Base-by-base conservation (phyloP, 2,797 vertebrate species). In the Buphagus erythrorhynchus region DNA sequence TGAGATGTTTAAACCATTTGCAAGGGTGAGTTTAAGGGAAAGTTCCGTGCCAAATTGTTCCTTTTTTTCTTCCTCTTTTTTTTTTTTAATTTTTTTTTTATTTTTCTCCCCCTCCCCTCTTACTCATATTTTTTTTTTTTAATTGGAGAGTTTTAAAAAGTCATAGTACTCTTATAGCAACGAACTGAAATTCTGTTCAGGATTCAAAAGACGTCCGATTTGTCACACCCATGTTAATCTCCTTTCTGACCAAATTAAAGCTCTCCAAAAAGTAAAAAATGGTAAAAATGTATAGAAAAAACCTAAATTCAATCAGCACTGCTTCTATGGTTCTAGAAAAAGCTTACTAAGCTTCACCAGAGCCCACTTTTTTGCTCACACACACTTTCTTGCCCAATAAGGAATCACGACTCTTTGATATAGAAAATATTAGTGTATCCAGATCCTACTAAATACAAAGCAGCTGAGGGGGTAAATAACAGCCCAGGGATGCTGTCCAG, bases 51-150 rank as follows among this genome's bases (percentile, higher is more conserved):
- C 88, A 93, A 58, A 11, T 46, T 55, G 16, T 42, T 63, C 6
- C 9, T 6, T 61, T 62, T 13, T 22, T 42, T 6, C 26, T 24
- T 38, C 7, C 18, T 51, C 6, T 14, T 17, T 35, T 36, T 36
- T 9, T 29, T 40, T 40, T 36, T 36, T 11, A 36, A 36, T 36
- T 40, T 40, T 42, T 29, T 29, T 29, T 51, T 29, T 17, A 12
- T 16, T 21, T 21, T 21, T 6, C 0, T 0, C 8, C 5, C 7
- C 7, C 3, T 9, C 11, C 2, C 2, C 2, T 1, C 1, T 5
- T 18, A 5, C 10, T 13, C 8, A 12, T 51, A 5, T 2, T 35
- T 36, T 29, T 59, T 16, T 19, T 18, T 7, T 25, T 51, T 17
- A 49, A 8, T 31, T 59, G 7, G 24, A 9, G 10, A 48, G n/a